Conservation (phyloP, 2,797 vertebrate species). For the Fistularia commersonii region DNA sequence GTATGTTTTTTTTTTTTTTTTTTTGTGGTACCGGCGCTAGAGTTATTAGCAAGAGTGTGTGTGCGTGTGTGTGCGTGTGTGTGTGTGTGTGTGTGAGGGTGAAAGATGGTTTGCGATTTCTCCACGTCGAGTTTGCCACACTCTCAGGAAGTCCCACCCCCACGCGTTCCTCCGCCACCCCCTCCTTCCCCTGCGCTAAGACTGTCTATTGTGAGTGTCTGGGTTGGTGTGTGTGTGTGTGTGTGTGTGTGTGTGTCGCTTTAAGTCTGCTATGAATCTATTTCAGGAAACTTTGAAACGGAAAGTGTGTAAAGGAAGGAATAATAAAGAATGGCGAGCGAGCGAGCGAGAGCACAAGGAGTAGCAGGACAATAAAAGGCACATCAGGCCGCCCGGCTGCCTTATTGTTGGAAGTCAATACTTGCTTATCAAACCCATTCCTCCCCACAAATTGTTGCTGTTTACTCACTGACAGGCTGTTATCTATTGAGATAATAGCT, state of each 20-base stretch:
- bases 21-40: background rate
- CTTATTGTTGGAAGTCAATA: conserved; percentile 28
- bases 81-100: conserved; percentile 1
- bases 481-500: conserved; percentile 10
- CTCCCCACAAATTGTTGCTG: conserved; percentile 6
- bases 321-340: conserved; percentile 60
- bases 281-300: conserved; percentile 66
- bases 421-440: conserved; percentile 35
- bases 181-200: conserved; percentile 44
- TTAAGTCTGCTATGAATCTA: conserved; percentile 56
- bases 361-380: conserved; percentile 48
- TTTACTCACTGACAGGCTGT: conserved; percentile 7
- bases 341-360: conserved; percentile 34
- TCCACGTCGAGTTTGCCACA: conserved; percentile 39
- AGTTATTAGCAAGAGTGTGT: conserved; percentile 2
- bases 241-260: too few species aligned
- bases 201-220: conserved; percentile 67
- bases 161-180: too few species aligned
- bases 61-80: conserved; percentile 19
- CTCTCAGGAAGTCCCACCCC: conserved; percentile 47
- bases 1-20: too few species aligned
- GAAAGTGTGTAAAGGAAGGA: conserved; percentile 61
- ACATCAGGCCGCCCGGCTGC: conserved; percentile 32
- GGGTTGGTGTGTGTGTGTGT: conserved; percentile 52
- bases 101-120: conserved; percentile 25